Base-by-base conservation (phyloP, 2,888 invertebrate genomes). In the Cylindroiulus punctatus region DNA sequence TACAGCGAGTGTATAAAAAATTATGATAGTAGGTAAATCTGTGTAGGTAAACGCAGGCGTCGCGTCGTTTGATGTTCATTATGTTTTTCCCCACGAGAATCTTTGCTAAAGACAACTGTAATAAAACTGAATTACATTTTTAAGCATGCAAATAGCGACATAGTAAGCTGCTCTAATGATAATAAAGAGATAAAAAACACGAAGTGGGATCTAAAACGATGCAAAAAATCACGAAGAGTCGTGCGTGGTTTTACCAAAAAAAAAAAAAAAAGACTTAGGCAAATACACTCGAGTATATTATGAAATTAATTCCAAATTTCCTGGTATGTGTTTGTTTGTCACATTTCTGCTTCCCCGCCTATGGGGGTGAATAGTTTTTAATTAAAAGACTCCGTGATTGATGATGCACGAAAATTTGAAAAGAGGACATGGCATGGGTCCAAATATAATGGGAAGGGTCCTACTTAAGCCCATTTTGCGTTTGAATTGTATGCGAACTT, bases 251-350 rank as follows among this genome's bases (percentile, higher is more conserved):
- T 76, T 76, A 12, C 2, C 22, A 8, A 65, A 22, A 52, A n/a
- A 52, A 52, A 3, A 65, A 8, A 65, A 22, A 52, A n/a, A 52
- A 52, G 52, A 22, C 65, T 12, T 65, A n/a, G n/a, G n/a, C n/a
- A n/a, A n/a, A n/a, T n/a, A n/a, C n/a, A 26, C 65, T 2, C 65
- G 26, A 22, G 22, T 65, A 7, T 76, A 22, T 76, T 76, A 5
- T 17, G 76, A 76, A 76, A 76, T 76, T 30, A 76, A 76, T 30
- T 65, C 57, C 22, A n/a, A 65, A 65, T 65, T 65, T 76, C 76
- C 76, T 76, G 30, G 76, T 65, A 22, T 65, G 22, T 22, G 22
- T 30, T 76, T 30, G 30, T 30, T 76, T 30, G 76, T 76, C 30
- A 30, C 52, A 52, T 7, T 52, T 52, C 14, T 76, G 32, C 17